Base-by-base conservation (phyloP, 2,888 invertebrate species). In the Dicyrtoma fusca region DNA sequence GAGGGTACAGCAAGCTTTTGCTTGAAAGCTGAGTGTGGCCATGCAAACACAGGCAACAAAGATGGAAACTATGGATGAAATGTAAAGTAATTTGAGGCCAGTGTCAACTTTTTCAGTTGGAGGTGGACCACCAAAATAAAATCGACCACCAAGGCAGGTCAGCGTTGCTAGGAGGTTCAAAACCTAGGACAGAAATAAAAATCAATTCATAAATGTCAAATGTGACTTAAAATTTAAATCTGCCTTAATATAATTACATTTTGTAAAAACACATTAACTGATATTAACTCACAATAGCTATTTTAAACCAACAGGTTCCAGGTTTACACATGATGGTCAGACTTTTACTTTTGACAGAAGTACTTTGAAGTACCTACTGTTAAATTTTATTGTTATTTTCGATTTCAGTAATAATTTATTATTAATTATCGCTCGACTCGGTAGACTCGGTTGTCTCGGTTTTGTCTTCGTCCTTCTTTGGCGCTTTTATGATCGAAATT, bases 301-400 rank as follows among this genome's bases (percentile, higher is more conserved):
- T 44, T 44, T 61, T 61, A 34, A 44, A 61, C 61, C 61, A 61
- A 44, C 61, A 61, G 17, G 42, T 44, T 3, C 42, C 61, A 6
- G 42, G 44, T 19, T 61, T 61, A 44, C 61, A 61, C 61, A 61
- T 61, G n/a, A n/a, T n/a, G n/a, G n/a, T n/a, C n/a, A n/a, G n/a
- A n/a, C n/a, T n/a, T n/a, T n/a, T n/a, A n/a, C n/a, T n/a, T n/a
- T n/a, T n/a, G n/a, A n/a, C n/a, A n/a, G n/a, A n/a, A n/a, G n/a
- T n/a, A n/a, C n/a, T n/a, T n/a, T n/a, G n/a, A n/a, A n/a, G n/a
- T n/a, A n/a, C n/a, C n/a, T n/a, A n/a, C n/a, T n/a, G n/a, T n/a
- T n/a, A n/a, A n/a, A n/a, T n/a, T n/a, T n/a, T n/a, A n/a, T n/a
- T n/a, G n/a, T n/a, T n/a, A n/a, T n/a, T n/a, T n/a, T n/a, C n/a